phyloP scores from a whole-genome alignment of 1,140 invertebrate genomes.

The Ylistrum balloti region DNA sequence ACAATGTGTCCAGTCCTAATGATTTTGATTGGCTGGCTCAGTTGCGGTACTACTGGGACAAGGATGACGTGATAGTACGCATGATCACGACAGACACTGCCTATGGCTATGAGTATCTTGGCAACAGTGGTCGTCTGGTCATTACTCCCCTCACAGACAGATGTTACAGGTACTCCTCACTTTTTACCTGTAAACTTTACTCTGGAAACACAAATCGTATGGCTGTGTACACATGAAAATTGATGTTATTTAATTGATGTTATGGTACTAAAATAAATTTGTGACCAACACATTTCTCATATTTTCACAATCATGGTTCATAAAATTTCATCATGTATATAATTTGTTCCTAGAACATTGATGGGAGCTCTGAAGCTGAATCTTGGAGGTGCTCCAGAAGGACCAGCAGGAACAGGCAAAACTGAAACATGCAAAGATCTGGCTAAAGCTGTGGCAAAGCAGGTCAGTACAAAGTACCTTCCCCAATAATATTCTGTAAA shows the following conservation, averaged over 20 bases:
- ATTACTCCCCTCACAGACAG: conserved; percentile 83
- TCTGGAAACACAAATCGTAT: too few relatives aligned
- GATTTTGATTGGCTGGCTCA: conserved; percentile 83
- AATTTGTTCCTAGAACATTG: conserved; percentile 77
- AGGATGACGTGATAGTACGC: conserved; percentile 80
- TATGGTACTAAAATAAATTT: too few relatives aligned
- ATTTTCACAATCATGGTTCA: background rate
- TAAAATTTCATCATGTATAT: background rate
- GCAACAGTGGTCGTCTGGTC: conserved; percentile 82
- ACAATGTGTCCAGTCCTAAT: conserved; percentile 75
- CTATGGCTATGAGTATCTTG: conserved; percentile 84
- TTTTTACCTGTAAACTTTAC: too few relatives aligned
- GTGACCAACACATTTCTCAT: too few relatives aligned
- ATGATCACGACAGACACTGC: conserved; percentile 82
- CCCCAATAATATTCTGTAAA: background rate
- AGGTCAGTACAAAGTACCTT: conserved; percentile 62
- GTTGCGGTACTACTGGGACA: conserved; percentile 82
- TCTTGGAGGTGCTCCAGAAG: conserved; percentile 83
- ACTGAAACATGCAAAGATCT: conserved; percentile 90
- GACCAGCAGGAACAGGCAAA: conserved; percentile 85
- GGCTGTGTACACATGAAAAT: too few relatives aligned
- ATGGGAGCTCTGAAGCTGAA: conserved; percentile 83
- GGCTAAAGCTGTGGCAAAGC: conserved; percentile 83
- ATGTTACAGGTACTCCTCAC: conserved; percentile 83
- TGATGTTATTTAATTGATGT: too few relatives aligned